These are phyloP conservation scores for Tapirus terrestris DNA, from an alignment of 2,113 vertebrate species.

Conservation along the genomic window DNA sequence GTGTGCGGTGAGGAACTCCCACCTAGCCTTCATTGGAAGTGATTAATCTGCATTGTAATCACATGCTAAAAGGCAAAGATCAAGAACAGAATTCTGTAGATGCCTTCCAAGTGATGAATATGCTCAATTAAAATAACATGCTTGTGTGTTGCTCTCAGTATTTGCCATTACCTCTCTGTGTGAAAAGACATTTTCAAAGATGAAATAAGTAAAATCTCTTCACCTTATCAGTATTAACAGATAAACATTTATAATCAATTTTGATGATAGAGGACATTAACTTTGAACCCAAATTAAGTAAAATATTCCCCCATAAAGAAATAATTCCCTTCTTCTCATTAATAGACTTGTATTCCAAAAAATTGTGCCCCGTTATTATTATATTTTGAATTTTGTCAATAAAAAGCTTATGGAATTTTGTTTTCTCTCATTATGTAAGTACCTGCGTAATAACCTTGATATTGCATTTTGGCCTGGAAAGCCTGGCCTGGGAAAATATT, in stretches of 20 bases:
- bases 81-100: neutral
- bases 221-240: neutral
- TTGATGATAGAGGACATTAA: neutral
- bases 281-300: neutral
- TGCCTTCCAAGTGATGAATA: neutral
- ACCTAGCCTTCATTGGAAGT: neutral
- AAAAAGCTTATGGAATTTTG: neutral
- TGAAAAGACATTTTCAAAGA: slow-evolving; percentile 20
- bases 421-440: neutral
- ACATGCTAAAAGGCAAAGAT: neutral
- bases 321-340: neutral
- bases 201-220: slow-evolving; percentile 29
- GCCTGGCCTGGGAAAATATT: neutral
- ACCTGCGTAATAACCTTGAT: neutral
- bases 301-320: neutral
- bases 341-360: neutral
- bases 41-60: neutral
- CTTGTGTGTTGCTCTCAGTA: neutral
- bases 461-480: slow-evolving; percentile 31
- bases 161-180: neutral
- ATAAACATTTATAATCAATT: neutral
- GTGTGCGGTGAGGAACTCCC: neutral
- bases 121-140: neutral
- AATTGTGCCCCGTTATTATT: neutral
- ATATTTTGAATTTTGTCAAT: neutral